Conservation (phyloP, 2,113 vertebrate species). For the Nannospalax galili region DNA sequence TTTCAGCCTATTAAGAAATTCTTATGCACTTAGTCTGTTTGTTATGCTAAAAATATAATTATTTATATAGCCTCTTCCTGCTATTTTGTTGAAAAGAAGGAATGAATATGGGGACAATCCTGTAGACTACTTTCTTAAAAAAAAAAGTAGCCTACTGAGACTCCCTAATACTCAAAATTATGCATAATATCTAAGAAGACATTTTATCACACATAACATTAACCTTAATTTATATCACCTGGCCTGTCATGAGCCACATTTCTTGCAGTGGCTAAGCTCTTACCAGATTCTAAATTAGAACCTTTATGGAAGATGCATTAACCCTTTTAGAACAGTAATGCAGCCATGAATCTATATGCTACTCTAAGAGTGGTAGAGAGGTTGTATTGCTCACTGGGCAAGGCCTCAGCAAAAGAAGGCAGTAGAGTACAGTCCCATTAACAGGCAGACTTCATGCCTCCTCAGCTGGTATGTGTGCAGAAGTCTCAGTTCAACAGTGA, state of each 20-base stretch:
- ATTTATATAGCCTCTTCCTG: slow-evolving; percentile 58
- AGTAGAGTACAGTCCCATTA: fast-evolving
- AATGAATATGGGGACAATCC: slow-evolving; percentile 27
- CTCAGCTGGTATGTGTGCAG: too few species aligned
- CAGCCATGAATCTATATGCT: neutral
- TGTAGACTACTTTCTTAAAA: slow-evolving; percentile 16
- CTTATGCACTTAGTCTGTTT: slow-evolving; percentile 64
- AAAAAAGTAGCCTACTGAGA: slow-evolving; percentile 54
- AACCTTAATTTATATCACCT: slow-evolving; percentile 77
- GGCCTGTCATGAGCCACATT: slow-evolving; percentile 51
- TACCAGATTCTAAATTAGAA: slow-evolving; percentile 61
- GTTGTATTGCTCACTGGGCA: neutral
- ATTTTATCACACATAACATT: slow-evolving; percentile 73
- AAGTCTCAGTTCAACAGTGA: neutral
- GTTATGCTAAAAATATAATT: slow-evolving; percentile 63
- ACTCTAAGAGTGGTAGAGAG: neutral
- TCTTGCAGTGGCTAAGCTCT: slow-evolving; percentile 62
- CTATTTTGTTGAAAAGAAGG: slow-evolving; percentile 50
- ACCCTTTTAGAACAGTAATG: neutral
- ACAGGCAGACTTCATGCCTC: neutral
- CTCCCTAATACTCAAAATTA: slow-evolving; percentile 71
- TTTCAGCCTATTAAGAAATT: slow-evolving; percentile 50
- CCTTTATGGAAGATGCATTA: slow-evolving; percentile 45
- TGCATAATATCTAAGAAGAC: slow-evolving; percentile 70
- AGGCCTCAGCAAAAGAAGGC: neutral